Conservation (phyloP, 2,113 vertebrate species). For the Scartelaos histophorus region DNA sequence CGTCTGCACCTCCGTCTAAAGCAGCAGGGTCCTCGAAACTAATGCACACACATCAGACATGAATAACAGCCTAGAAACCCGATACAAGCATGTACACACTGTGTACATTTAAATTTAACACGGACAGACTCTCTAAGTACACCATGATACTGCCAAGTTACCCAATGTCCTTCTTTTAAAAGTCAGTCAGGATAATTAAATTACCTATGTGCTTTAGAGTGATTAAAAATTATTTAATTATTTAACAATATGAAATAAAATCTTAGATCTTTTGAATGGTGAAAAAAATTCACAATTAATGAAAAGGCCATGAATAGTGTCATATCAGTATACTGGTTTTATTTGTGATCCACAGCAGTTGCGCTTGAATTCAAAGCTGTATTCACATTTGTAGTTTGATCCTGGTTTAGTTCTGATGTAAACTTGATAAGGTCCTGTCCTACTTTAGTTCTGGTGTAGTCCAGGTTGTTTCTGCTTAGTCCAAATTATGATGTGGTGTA, state of each 20-base stretch:
- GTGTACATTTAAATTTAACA: conserved; percentile 11
- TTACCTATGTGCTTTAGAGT: neutral
- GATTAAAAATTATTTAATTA: neutral
- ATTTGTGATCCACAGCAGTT: no score
- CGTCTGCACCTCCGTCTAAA: conserved; percentile 88
- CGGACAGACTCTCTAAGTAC: neutral
- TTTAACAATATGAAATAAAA: neutral
- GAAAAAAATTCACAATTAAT: neutral
- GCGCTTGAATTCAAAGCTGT: no score
- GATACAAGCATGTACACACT: neutral
- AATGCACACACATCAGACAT: conserved; percentile 1
- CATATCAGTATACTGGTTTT: no score
- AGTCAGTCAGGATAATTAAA: neutral
- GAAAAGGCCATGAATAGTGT: neutral
- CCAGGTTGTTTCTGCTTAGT: no score
- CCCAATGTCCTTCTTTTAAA: neutral
- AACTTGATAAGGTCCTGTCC: no score
- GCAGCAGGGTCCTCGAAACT: conserved; percentile 90
- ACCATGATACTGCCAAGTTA: neutral
- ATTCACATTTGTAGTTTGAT: no score
- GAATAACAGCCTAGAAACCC: neutral
- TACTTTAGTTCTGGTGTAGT: no score
- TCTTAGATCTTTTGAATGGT: neutral
- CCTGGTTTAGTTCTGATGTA: no score
- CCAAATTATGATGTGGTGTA: no score